Evolutionary conservation across 2,888 invertebrate species (phyloP).

Genomic region (Quadroppia sp.): DNA sequence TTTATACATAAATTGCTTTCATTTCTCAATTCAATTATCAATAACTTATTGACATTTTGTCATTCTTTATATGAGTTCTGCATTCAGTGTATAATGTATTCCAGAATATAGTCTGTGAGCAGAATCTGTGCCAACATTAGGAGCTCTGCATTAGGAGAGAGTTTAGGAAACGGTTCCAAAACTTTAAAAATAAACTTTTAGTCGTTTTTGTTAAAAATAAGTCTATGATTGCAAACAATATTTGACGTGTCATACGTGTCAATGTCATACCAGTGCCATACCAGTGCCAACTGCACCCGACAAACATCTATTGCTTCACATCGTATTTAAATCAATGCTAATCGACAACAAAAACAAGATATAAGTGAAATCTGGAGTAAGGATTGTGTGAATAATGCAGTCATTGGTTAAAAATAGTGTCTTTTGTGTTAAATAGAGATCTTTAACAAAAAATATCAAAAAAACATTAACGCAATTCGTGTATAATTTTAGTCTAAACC

Average conservation of each 20-base stretch:
- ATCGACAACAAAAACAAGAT: slow-evolving; percentile 8
- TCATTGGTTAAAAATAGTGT: background rate
- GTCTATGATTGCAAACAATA: background rate
- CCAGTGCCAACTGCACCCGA: background rate
- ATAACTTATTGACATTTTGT: background rate
- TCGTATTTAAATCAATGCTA: background rate
- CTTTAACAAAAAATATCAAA: background rate
- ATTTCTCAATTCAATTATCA: background rate
- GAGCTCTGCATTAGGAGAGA: background rate
- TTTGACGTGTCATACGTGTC: slow-evolving; percentile 6
- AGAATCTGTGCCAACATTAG: background rate
- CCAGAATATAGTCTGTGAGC: background rate
- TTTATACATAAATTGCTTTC: background rate
- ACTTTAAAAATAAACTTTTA: background rate
- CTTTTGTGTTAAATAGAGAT: background rate
- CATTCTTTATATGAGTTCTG: background rate
- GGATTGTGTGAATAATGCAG: background rate
- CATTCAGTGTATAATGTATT: no score
- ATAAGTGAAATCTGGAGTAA: background rate
- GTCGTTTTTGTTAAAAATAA: background rate
- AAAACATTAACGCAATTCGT: background rate
- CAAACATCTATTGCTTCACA: background rate
- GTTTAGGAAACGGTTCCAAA: background rate
- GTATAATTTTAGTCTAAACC: background rate
- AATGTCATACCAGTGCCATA: slow-evolving; percentile 4